phyloP scores from a whole-genome alignment of 1,140 invertebrate species.

The Hycleus phaleratus region DNA sequence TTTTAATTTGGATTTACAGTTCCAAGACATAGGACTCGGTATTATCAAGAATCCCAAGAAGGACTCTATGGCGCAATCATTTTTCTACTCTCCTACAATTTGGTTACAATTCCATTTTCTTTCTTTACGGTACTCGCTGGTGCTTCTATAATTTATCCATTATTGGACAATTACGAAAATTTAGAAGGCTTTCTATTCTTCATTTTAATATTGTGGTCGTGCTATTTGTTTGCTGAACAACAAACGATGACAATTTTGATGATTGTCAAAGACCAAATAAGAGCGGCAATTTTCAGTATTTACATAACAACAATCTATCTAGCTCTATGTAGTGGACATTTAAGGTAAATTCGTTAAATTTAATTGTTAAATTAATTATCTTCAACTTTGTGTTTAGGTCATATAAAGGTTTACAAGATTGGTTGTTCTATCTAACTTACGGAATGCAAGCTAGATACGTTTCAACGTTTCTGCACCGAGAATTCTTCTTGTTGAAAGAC shows the following conservation, averaged over 20 bases:
- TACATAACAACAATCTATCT: constrained; percentile 68
- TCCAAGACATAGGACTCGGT: constrained; percentile 74
- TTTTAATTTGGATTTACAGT: constrained; percentile 39
- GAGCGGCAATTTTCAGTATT: constrained; percentile 65
- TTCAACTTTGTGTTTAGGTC: constrained; percentile 43
- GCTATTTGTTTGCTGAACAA: constrained; percentile 76
- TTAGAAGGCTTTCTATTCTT: constrained; percentile 49
- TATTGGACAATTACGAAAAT: constrained; percentile 37
- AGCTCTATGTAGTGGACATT: constrained; percentile 67
- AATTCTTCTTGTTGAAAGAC: constrained; percentile 54
- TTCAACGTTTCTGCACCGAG: constrained; percentile 60
- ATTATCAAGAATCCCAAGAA: constrained; percentile 83
- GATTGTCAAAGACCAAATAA: constrained; percentile 68
- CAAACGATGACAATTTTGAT: constrained; percentile 73
- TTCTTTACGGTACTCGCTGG: constrained; percentile 59
- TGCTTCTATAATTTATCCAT: constrained; percentile 66
- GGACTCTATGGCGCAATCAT: constrained; percentile 79
- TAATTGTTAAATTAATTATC: background rate
- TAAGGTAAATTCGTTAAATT: constrained; percentile 51
- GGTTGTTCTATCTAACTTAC: constrained; percentile 72
- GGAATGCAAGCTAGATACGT: constrained; percentile 69
- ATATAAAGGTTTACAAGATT: constrained; percentile 65
- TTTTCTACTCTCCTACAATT: constrained; percentile 69
- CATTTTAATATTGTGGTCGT: constrained; percentile 64
- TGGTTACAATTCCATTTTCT: constrained; percentile 74